A percentile compares a stretch with the other conserved stretches of the same genome.
These are phyloP conservation scores for Tarsius wallacei DNA, from an alignment of 2,797 vertebrate genomes.

Conservation along the genomic window DNA sequence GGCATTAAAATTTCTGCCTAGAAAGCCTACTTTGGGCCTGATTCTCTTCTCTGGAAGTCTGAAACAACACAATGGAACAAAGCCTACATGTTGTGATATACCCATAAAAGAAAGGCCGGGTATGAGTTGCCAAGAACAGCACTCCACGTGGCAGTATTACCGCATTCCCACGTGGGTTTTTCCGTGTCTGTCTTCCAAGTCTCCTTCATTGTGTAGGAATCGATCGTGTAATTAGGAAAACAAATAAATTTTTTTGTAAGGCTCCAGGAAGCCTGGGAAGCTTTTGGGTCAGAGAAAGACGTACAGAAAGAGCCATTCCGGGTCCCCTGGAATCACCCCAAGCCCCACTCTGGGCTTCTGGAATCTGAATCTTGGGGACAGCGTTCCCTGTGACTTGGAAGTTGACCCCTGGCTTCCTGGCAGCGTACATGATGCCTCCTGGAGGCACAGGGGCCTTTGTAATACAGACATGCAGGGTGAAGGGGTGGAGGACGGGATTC, in stretches of 20 bases:
- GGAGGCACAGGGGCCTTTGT: neutral
- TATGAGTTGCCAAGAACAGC: fast-evolving
- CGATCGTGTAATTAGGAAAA: constrained; percentile 52
- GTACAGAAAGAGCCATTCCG: neutral
- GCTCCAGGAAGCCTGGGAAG: neutral
- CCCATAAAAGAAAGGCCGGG: fast-evolving
- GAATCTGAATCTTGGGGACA: neutral
- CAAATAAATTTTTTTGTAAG: constrained; percentile 20
- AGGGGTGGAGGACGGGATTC: neutral
- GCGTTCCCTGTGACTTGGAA: neutral
- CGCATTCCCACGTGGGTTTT: neutral
- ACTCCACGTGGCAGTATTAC: fast-evolving
- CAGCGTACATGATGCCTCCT: neutral
- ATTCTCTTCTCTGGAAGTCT: neutral
- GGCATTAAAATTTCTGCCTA: no score
- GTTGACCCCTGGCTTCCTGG: neutral
- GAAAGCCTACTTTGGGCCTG: fast-evolving
- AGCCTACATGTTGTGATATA: fast-evolving
- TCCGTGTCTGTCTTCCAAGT: neutral
- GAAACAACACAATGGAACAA: fast-evolving
- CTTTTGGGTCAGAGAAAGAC: neutral
- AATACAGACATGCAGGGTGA: fast-evolving
- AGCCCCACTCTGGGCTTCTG: neutral
- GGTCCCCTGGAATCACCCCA: neutral
- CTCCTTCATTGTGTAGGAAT: neutral